Base-by-base conservation (phyloP, 2,797 vertebrate species). In the Eptatretus atami region DNA sequence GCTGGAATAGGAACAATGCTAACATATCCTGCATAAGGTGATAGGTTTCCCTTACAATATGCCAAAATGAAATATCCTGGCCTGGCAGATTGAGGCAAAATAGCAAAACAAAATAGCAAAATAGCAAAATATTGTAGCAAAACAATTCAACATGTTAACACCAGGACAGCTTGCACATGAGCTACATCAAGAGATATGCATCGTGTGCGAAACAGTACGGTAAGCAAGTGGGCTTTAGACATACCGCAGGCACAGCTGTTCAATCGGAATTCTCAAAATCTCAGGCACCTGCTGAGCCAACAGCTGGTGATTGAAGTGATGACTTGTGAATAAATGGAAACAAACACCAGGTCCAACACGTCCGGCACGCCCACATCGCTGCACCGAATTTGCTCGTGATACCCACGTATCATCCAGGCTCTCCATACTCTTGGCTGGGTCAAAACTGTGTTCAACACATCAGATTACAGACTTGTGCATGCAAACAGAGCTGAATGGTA, bases 241-340 rank as follows among this genome's bases (percentile, higher is more conserved):
- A 52, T 73, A 94, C 87, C 84, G 79, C 2, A 98, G 82, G 70
- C 90, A 94, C 63, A 96, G 82, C 73, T 94, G 88, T 69, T 98
- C 92, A 69, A 98, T 68, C 9, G 92, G 92, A 31, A 84, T 82
- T 71, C 90, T 79, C 67, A 88, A 83, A 70, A 98, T 93, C 75
- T 96, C 88, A 1, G 92, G 92, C 52, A 90, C 74, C 75, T 94
- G 92, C 65, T 90, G 80, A 55, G 83, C 78, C 11, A 79, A 70
- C 69, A 98, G 81, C 54, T 83, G 87, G 71, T 95, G 77, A 65
- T 66, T 70, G 71, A 85, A 92, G 72, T 85, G 80, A 73, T 96
- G 83, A 72, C 86, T 84, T 64, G 81, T 95, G 73, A 98, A 98
- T 67, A 98, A 79, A 70, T 96, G 88, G 73, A 98, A 94, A 70